A percentile compares a stretch with the other conserved stretches of the same genome.
phyloP scores from a whole-genome alignment of 2,888 invertebrate genomes.

The Hofmannophila pseudospretella region DNA sequence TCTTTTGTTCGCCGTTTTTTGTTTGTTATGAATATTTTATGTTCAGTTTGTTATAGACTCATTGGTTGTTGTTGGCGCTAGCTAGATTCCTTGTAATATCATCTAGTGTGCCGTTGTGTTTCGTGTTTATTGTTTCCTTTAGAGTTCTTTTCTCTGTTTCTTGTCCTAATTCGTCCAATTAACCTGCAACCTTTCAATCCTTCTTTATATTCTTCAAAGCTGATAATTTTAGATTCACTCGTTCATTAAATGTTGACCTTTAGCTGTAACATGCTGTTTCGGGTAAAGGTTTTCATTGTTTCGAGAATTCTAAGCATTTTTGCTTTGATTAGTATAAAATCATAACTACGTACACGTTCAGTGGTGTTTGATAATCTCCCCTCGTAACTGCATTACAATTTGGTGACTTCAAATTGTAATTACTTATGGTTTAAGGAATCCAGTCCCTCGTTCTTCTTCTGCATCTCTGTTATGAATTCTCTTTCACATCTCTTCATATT shows the following conservation, averaged over 20 bases:
- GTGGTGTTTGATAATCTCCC: constrained; percentile 75
- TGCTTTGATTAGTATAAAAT: constrained; percentile 40
- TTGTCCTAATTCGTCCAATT: constrained; percentile 21
- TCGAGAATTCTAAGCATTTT: constrained; percentile 30
- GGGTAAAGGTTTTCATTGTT: constrained; percentile 52
- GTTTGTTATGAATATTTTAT: too few relatives aligned
- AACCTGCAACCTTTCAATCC: constrained; percentile 20
- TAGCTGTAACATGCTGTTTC: constrained; percentile 48
- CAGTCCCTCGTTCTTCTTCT: constrained; percentile 73
- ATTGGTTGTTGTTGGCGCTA: constrained; percentile 5
- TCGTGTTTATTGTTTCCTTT: constrained; percentile 14
- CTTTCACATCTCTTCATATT: constrained; percentile 29
- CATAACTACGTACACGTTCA: constrained; percentile 32
- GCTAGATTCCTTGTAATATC: constrained; percentile 4
- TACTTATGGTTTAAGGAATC: constrained; percentile 77
- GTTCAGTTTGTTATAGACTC: constrained; percentile 1
- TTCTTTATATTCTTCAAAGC: constrained; percentile 42
- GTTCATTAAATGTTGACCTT: constrained; percentile 47
- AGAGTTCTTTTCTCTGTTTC: neutral
- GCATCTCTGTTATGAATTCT: constrained; percentile 37
- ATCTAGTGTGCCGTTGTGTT: constrained; percentile 8
- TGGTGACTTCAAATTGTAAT: constrained; percentile 78
- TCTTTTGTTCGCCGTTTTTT: too few relatives aligned
- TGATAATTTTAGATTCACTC: constrained; percentile 30
- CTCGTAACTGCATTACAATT: constrained; percentile 79